Evolutionary conservation across 2,888 invertebrate genomes (phyloP).

Genomic region (Drosophila merina): DNA sequence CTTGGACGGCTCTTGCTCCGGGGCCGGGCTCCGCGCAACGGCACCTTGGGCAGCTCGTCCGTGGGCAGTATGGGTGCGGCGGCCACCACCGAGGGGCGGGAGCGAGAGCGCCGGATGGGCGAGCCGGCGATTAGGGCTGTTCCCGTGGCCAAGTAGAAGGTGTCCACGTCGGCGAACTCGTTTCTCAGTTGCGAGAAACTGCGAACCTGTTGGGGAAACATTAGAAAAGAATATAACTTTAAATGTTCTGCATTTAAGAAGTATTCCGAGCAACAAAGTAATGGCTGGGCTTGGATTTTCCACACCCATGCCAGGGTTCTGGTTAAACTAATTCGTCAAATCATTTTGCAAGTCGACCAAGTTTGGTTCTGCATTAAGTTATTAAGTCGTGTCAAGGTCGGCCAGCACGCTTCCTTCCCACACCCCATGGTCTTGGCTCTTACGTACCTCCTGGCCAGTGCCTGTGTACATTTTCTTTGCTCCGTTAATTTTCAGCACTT

Average conservation of each 20-base stretch:
- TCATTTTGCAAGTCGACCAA: conserved; percentile 16
- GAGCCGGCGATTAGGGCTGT: conserved; percentile 85
- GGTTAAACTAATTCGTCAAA: conserved; percentile 30
- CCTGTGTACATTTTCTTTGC: conserved; percentile 96
- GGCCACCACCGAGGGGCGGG: conserved; percentile 86
- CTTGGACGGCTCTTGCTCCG: conserved; percentile 93
- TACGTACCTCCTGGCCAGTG: conserved; percentile 93
- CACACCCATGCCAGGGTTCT: background rate
- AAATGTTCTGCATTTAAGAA: background rate
- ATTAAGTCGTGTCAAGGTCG: conserved; percentile 45
- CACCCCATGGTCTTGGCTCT: background rate
- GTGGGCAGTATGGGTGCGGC: conserved; percentile 84
- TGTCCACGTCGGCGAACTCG: conserved; percentile 95
- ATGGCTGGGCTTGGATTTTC: conserved; percentile 3
- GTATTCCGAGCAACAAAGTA: background rate
- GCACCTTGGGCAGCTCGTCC: conserved; percentile 83
- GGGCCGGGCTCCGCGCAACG: conserved; percentile 86
- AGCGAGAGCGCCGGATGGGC: conserved; percentile 88
- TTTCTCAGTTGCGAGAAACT: conserved; percentile 97
- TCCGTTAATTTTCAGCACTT: conserved; percentile 95
- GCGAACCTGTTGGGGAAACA: conserved; percentile 87
- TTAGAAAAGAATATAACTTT: background rate
- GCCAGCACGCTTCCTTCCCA: background rate
- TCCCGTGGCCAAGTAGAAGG: conserved; percentile 90
- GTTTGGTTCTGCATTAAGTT: conserved; percentile 49